Evolutionary conservation across 2,888 invertebrate species (phyloP).

Genomic region (Anticlea derivata): DNA sequence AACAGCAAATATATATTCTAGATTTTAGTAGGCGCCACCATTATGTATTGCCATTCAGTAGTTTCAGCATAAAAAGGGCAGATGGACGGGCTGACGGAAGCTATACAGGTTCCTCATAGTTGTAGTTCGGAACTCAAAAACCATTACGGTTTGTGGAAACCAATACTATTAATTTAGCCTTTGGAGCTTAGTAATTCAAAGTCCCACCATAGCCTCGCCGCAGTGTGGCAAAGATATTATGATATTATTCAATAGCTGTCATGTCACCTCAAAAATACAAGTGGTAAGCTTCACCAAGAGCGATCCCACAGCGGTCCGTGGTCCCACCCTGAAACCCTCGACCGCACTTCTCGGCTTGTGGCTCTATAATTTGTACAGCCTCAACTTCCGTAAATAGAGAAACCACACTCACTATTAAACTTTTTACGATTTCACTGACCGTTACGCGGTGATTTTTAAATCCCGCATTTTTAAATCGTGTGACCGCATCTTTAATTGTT

Average conservation of each 20-base stretch:
- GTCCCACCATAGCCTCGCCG: background rate
- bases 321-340: conserved; percentile 45
- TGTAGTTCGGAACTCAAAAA: too few relatives aligned
- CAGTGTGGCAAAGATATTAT: conserved; percentile 8
- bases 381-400: conserved; percentile 79
- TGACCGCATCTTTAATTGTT: conserved; percentile 59
- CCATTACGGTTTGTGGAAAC: too few relatives aligned
- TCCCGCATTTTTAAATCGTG: conserved; percentile 44
- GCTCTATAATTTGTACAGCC: conserved; percentile 67
- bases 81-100: too few relatives aligned
- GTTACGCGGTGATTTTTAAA: conserved; percentile 59
- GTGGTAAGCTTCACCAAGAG: conserved; percentile 14
- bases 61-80: too few relatives aligned
- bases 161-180: too few relatives aligned
- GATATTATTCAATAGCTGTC: conserved; percentile 12
- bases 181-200: too few relatives aligned
- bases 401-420: conserved; percentile 75
- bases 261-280: conserved; percentile 22
- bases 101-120: too few relatives aligned
- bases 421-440: conserved; percentile 58
- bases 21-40: too few relatives aligned
- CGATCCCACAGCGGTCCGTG: conserved; percentile 16
- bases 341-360: conserved; percentile 65
- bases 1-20: too few relatives aligned
- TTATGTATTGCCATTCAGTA: too few relatives aligned